These are phyloP conservation scores for Rhinichthys klamathensis DNA, from an alignment of 2,113 vertebrate species.

Conservation along the genomic window DNA sequence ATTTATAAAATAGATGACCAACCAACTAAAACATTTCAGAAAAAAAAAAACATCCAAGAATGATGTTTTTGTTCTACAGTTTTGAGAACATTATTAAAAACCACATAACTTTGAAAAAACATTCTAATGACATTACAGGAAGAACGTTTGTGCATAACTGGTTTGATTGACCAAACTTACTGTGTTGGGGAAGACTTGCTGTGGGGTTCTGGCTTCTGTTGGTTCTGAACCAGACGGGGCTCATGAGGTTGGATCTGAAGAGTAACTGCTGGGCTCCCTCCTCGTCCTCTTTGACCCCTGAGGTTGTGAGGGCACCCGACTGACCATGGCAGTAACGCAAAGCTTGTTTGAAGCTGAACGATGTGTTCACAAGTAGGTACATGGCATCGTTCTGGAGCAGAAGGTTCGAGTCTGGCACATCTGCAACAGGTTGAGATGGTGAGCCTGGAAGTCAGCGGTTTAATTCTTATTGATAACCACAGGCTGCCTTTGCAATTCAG, in stretches of 20 bases:
- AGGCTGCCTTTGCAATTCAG: too few species aligned
- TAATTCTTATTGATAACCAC: too few species aligned
- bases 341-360: conserved; percentile 78
- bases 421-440: neutral
- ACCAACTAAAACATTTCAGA: too few species aligned
- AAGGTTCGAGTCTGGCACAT: conserved; percentile 33
- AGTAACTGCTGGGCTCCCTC: conserved; percentile 62
- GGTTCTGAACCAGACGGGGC: conserved; percentile 77
- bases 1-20: too few species aligned
- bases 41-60: too few species aligned
- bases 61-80: too few species aligned
- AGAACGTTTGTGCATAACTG: too few species aligned
- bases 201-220: conserved; percentile 22
- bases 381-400: conserved; percentile 67
- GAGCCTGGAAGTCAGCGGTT: neutral
- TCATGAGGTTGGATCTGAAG: conserved; percentile 58
- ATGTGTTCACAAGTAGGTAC: conserved; percentile 76
- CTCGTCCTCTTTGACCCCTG: conserved; percentile 45
- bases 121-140: too few species aligned
- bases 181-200: conserved; percentile 57
- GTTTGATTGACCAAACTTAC: conserved; percentile 59
- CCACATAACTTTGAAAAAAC: too few species aligned
- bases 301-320: conserved; percentile 75
- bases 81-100: too few species aligned
- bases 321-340: conserved; percentile 76